Evolutionary conservation across 2,888 invertebrate species (phyloP).

Genomic region (Oxystoma pomonae): DNA sequence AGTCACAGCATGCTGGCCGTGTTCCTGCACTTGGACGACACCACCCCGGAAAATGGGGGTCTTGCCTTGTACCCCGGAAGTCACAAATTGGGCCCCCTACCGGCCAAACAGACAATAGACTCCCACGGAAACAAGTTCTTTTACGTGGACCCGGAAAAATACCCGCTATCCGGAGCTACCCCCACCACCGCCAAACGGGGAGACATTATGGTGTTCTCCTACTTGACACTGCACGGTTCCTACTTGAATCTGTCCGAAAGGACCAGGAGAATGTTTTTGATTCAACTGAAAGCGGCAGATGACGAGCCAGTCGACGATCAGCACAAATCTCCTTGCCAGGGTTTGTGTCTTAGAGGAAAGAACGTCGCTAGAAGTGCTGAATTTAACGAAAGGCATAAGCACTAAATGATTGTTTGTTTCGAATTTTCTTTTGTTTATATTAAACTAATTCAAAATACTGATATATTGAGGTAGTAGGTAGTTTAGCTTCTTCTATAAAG

Average conservation of each 20-base stretch:
- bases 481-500: too few relatives aligned
- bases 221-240: background rate
- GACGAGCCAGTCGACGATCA: background rate
- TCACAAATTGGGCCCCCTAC: conserved; percentile 3
- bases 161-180: background rate
- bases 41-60: conserved; percentile 1
- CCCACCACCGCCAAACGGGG: background rate
- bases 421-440: too few relatives aligned
- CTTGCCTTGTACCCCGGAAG: conserved; percentile 3
- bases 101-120: background rate
- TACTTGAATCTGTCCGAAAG: background rate
- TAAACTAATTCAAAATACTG: too few relatives aligned
- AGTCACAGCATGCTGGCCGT: conserved; percentile 4
- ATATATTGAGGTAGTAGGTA: too few relatives aligned
- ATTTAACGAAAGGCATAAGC: background rate
- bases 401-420: too few relatives aligned
- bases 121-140: background rate
- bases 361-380: background rate
- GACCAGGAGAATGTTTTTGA: conserved; percentile 1
- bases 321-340: conserved; percentile 4
- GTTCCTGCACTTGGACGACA: conserved; percentile 1
- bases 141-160: background rate
- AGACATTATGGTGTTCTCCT: background rate
- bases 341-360: background rate
- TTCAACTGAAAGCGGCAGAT: conserved; percentile 2